Evolutionary conservation across 2,797 vertebrate species (phyloP), one percentile per base, ranked within the genome.

Genomic region (Thunnus albacares): DNA sequence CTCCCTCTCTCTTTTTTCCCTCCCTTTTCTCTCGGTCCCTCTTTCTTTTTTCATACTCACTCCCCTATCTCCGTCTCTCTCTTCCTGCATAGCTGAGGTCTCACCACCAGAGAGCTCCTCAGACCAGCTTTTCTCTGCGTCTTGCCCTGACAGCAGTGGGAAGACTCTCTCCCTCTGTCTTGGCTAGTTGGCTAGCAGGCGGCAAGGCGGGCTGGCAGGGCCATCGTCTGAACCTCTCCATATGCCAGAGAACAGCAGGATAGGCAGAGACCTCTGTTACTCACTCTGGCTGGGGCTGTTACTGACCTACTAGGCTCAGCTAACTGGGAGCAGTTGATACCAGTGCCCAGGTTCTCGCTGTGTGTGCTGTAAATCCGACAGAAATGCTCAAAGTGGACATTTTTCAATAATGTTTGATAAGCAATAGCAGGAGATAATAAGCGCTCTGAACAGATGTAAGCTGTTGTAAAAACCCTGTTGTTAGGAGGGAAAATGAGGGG

Each of bases 181-280:
- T 90, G 88, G 87, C 89, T 91, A 80, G 89, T 87, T 91, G 89
- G 81, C 89, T 60, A 81, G 82, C 84, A 86, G 87, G 87, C 88
- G 18, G 79, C 55, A 22, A 87, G 87, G 86, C 85, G 84, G 85
- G 89, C 91, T 91, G 90, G 92, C 93, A 93, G 77, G 84, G 89
- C 86, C 78, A 35, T 78, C 76, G 80, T 92, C 90, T 92, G 87
- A 90, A 93, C 83, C 87, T 84, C 82, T 85, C 89, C 93, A 91
- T 93, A 94, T 94, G 93, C 90, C 90, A 89, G 85, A 80, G 87
- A 94, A 91, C 92, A 93, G 93, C 93, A 93, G 93, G 93, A 92
- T 71, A 80, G 91, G 85, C 88, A 89, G 81, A 83, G 89, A 90
- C 90, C 87, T 91, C 88, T 75, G 87, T 84, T 90, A 84, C 87